Evolutionary conservation across 2,113 vertebrate species (phyloP), one percentile per base, ranked within the genome.

Genomic region (Cyanocitta stelleri): DNA sequence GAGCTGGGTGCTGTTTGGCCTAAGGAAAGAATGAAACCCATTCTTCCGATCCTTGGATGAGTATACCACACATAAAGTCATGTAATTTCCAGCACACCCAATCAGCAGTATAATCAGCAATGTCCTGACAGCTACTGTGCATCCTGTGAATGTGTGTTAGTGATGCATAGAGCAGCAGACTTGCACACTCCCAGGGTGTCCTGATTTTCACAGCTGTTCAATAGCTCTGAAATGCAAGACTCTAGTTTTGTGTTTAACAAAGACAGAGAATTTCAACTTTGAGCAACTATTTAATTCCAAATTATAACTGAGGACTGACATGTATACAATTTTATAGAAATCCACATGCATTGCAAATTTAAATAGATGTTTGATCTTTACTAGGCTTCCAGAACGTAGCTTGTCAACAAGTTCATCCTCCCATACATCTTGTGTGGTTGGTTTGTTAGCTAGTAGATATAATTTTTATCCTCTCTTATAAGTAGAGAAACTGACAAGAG

Each of bases 321-420:
- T 21, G 6, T 61, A 56, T 30, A 29, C 20, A 43, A 8, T 78
- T 74, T 81, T 35, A 43, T 43, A 59, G 64, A 83, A 71, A 86
- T 87, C 30, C 27, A 44, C 39, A 63, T 48, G 11, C 39, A 62
- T 7, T 71, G 37, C 39, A 84, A 69, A 66, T 79, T 89, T 71
- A 74, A 75, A 87, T 72, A 64, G 58, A 32, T 33, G 23, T 62
- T 64, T 87, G 44, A 49, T 91, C 87, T 88, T 59, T 59, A 77
- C 39, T 69, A 73, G 73, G n/a, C 55, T 88, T 91, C 72, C 63
- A 80, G 82, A 93, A 87, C 61, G 77, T 20, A 69, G 17, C 71
- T 95, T 96, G 93, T 96, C 91, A 95, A 73, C 81, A 69, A 73
- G 84, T 94, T 95, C 89, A 89, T 96, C 85, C 90, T 96, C 87